phyloP scores from a whole-genome alignment of 2,888 invertebrate species.

The Barypeithes pellucidus region DNA sequence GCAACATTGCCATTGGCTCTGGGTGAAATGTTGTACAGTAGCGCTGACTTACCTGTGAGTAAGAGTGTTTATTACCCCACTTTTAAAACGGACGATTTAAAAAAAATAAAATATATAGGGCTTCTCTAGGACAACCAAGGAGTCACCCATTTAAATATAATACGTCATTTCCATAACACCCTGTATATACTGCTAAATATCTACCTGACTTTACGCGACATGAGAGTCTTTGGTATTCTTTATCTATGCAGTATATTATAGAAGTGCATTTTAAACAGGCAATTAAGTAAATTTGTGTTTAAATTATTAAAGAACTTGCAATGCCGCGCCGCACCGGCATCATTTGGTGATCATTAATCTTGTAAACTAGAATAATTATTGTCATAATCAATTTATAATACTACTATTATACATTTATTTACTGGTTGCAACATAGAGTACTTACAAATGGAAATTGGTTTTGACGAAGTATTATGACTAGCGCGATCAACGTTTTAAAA shows the following conservation, averaged over 20 bases:
- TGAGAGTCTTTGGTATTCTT: background rate
- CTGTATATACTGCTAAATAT: no score
- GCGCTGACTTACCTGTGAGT: no score
- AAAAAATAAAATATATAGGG: no score
- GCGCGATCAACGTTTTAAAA: no score
- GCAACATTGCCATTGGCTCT: no score
- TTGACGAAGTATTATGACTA: background rate
- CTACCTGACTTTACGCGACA: no score
- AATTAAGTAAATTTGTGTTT: conserved; percentile 1
- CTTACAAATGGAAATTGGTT: background rate
- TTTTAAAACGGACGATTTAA: no score
- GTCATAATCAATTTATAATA: conserved; percentile 1
- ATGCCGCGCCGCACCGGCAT: background rate
- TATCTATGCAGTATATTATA: background rate
- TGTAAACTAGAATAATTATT: background rate
- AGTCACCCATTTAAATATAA: no score
- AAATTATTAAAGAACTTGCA: background rate
- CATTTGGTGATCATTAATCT: background rate
- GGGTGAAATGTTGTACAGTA: no score
- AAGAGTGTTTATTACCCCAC: no score
- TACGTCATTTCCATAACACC: no score
- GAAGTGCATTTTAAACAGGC: background rate
- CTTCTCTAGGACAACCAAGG: no score
- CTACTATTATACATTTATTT: background rate
- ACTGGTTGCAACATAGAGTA: background rate